Conservation (phyloP, 2,888 invertebrate species). For the Trichogramma evanescens region DNA sequence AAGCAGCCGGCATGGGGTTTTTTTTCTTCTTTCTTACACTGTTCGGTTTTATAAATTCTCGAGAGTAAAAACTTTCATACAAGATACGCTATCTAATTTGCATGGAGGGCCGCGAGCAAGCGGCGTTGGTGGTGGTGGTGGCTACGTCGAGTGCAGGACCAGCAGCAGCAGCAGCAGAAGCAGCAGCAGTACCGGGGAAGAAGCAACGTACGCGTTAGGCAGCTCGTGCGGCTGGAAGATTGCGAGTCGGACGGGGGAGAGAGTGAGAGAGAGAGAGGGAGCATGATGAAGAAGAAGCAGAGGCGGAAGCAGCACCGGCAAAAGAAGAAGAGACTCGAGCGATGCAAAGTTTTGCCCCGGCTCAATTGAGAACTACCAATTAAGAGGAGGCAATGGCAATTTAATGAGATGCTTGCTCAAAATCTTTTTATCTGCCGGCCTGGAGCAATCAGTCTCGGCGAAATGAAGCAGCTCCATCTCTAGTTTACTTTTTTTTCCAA, state of each 20-base stretch:
- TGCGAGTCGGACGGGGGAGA: neutral
- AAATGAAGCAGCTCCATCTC: too few species aligned
- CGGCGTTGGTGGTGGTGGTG: too few species aligned
- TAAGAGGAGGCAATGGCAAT: slow-evolving; percentile 13
- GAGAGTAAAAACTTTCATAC: slow-evolving; percentile 1
- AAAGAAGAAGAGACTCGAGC: neutral
- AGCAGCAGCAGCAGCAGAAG: neutral
- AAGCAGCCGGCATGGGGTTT: too few species aligned
- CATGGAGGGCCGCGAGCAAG: neutral
- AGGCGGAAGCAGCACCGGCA: neutral
- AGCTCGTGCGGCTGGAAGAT: neutral
- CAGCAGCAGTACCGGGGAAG: neutral
- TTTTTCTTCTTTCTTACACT: neutral
- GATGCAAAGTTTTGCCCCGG: slow-evolving; percentile 7
- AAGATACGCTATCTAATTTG: slow-evolving; percentile 14
- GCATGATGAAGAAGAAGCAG: neutral
- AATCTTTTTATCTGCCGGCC: too few species aligned
- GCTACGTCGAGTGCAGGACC: neutral
- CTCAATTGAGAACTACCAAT: slow-evolving; percentile 15
- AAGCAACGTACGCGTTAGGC: neutral
- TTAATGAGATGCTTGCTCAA: slow-evolving; percentile 18
- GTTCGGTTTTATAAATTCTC: neutral
- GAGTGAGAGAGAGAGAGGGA: neutral
- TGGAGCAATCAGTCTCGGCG: too few species aligned
- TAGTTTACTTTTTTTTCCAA: too few species aligned